Base-by-base conservation (phyloP, 2,797 vertebrate species). In the Natrix natrix region DNA sequence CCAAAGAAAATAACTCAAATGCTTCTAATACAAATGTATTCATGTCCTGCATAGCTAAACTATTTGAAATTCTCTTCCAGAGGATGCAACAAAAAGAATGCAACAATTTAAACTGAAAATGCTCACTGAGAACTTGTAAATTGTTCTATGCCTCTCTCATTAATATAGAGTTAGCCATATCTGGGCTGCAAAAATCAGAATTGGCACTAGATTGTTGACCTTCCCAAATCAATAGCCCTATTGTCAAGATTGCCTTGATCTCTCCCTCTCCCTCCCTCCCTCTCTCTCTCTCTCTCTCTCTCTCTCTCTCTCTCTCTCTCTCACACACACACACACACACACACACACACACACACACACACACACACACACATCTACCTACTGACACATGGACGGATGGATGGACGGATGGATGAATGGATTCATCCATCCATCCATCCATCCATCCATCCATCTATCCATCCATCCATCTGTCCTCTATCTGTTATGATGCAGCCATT, bases 31-130 rank as follows among this genome's bases (percentile, higher is more conserved):
- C 92, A 91, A 93, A 32, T 59, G 94, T 48, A 86, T 5, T 5
- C 26, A 0, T 5, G 7, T 43, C 90, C 93, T 94, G 92, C 8
- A 48, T 61, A 87, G 55, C 22, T 26, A 94, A 91, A 22, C 88
- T 91, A 56, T 60, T 12, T 91, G 60, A 95, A 94, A 63, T 94
- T 92, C 83, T 88, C 69, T 5, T 59, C 17, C 86, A 93, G 93
- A 95, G 93, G 60, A 43, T 24, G 89, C 66, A 87, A 93, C 0
- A 0, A 86, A 59, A 92, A 5, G 88, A 37, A 28, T 95, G 74
- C 32, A 0, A 86, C 61, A 26, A 12, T 55, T 48, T 93, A 54
- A 24, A 91, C n/a, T 90, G 14, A 56, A 88, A 1, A 0, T 66
- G 90, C 24, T 52, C 56, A 90, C 20, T 0, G 16, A 61, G 20